A percentile compares a stretch with the other conserved stretches of the same genome.
phyloP scores from a whole-genome alignment of 2,113 vertebrate species.

The Sebastes schlegelii region DNA sequence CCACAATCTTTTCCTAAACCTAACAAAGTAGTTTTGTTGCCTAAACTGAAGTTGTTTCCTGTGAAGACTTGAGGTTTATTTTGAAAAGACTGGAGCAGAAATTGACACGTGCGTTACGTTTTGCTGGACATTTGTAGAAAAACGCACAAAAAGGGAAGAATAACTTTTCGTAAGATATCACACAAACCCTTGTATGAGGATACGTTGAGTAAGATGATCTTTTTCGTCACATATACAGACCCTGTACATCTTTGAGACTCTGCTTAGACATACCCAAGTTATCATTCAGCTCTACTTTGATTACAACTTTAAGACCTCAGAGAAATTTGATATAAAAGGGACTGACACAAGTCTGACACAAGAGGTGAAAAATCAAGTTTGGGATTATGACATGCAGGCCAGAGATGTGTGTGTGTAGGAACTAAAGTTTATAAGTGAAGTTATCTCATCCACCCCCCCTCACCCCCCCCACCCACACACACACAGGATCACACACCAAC shows the following conservation, averaged over 20 bases:
- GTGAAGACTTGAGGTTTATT: too few species aligned
- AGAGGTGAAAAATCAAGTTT: slow-evolving; percentile 37
- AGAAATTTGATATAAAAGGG: slow-evolving; percentile 11
- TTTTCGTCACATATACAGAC: slow-evolving; percentile 8
- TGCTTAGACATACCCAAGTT: background rate
- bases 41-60: too few species aligned
- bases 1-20: too few species aligned
- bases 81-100: too few species aligned
- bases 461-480: slow-evolving; percentile 4
- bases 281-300: slow-evolving; percentile 29
- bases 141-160: too few species aligned
- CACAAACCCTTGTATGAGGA: too few species aligned
- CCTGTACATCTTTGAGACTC: background rate
- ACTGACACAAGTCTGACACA: slow-evolving; percentile 34
- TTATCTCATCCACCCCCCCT: too few species aligned
- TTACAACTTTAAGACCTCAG: slow-evolving; percentile 28
- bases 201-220: background rate
- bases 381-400: slow-evolving; percentile 22
- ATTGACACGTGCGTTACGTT: too few species aligned
- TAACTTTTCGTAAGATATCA: too few species aligned
- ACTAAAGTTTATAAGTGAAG: slow-evolving; percentile 51
- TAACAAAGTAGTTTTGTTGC: too few species aligned
- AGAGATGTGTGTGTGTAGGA: slow-evolving; percentile 8
- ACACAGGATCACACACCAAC: slow-evolving; percentile 11
- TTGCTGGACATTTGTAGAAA: too few species aligned